Evolutionary conservation across 2,888 invertebrate species (phyloP), one percentile per base, ranked within the genome.

Genomic region (Apocheima hispidaria): DNA sequence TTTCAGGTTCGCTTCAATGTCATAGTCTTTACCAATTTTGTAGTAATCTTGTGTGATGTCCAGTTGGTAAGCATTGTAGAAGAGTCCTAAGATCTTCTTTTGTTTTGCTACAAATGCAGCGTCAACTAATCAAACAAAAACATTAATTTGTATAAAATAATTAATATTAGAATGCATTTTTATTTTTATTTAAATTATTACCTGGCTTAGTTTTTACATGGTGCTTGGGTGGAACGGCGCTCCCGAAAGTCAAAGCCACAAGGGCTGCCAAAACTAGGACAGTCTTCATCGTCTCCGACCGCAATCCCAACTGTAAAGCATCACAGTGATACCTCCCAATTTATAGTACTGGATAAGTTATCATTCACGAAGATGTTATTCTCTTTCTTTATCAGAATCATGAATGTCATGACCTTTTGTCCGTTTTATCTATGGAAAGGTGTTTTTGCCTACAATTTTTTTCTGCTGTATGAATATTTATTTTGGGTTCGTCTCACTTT

Each of bases 71-170:
- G 90, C 80, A 63, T 90, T 86, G 72, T 90, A 84, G 67, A 93
- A 87, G 4, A 94, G 86, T 10, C 84, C 80, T 36, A 93, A 81
- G 48, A 94, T 73, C 65, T 83, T 84, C 73, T 88, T 90, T 72
- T 94, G 93, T 40, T 77, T 77, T 4, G 60, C 50, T 9, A 89
- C 69, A 48, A 81, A 86, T 0, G 69, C 60, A 2, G 72, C 65
- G 26, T 77, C 75, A 54, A 82, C 83, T 84, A 48, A 65, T 51
- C n/a, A 40, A 30, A 38, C 33, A 43, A 14, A 33, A 48, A 48
- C 30, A 28, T 23, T 16, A 26, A n/a, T n/a, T n/a, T n/a, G n/a
- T n/a, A n/a, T n/a, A n/a, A n/a, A n/a, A n/a, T n/a, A n/a, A n/a
- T n/a, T n/a, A n/a, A n/a, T n/a, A n/a, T n/a, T n/a, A n/a, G 7